Evolutionary conservation across 2,797 vertebrate species (phyloP).

Genomic region (Rhinatrema bivittatum): DNA sequence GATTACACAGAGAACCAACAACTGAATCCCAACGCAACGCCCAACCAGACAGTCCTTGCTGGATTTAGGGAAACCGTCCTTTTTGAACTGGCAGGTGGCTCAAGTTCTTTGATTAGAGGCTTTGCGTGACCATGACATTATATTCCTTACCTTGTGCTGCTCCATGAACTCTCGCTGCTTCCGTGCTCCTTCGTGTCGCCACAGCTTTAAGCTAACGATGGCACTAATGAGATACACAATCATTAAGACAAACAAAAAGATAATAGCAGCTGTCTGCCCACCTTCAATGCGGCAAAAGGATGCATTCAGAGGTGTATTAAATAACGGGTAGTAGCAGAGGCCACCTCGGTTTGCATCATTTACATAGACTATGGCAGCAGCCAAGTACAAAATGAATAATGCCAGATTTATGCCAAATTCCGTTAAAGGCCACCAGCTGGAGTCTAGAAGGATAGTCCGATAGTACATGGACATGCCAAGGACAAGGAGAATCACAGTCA

Average conservation of each 20-base stretch:
- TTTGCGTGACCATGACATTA: too few species aligned
- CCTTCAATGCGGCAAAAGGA: slow-evolving; percentile 84
- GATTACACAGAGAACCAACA: neutral
- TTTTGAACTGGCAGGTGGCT: fast-evolving
- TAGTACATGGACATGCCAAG: slow-evolving; percentile 97
- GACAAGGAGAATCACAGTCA: slow-evolving; percentile 80
- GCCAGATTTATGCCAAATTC: slow-evolving; percentile 86
- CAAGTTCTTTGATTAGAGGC: too few species aligned
- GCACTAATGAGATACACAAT: slow-evolving; percentile 80
- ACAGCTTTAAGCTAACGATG: slow-evolving; percentile 81
- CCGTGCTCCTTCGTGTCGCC: slow-evolving; percentile 80
- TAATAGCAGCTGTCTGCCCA: slow-evolving; percentile 85
- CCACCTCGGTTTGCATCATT: slow-evolving; percentile 84
- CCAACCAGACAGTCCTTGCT: too few species aligned
- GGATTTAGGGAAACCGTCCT: neutral
- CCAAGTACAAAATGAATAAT: slow-evolving; percentile 83
- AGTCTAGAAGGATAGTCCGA: slow-evolving; percentile 88
- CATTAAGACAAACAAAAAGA: slow-evolving; percentile 85
- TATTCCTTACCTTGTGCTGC: slow-evolving; percentile 68
- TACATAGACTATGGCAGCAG: slow-evolving; percentile 80
- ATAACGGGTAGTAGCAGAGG: slow-evolving; percentile 82
- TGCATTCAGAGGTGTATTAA: slow-evolving; percentile 77
- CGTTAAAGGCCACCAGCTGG: slow-evolving; percentile 90
- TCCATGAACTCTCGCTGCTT: slow-evolving; percentile 60
- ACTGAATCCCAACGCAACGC: fast-evolving